Evolutionary conservation across 1,140 invertebrate species (phyloP).

Genomic region (Caerostris darwini): DNA sequence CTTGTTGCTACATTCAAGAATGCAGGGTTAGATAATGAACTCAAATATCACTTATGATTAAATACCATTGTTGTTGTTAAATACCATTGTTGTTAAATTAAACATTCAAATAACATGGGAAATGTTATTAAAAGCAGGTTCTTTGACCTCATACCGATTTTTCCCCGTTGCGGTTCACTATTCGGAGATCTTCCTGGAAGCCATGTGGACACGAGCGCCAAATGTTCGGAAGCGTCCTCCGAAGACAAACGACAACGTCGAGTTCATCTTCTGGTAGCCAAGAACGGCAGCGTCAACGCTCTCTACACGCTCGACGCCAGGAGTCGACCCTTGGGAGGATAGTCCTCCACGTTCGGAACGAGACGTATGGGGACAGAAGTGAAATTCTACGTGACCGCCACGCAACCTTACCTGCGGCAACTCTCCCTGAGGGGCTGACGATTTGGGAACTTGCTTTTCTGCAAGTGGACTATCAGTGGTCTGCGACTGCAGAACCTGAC

Average conservation of each 20-base stretch:
- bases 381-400: not conserved
- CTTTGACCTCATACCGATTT: too few species aligned
- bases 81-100: too few species aligned
- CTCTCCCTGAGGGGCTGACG: slow-evolving; percentile 35
- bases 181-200: slow-evolving; percentile 80
- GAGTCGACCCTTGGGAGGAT: not conserved
- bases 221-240: slow-evolving; percentile 87
- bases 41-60: too few species aligned
- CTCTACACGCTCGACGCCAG: slow-evolving; percentile 78
- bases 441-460: slow-evolving; percentile 78
- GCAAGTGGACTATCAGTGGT: slow-evolving; percentile 89
- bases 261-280: slow-evolving; percentile 93
- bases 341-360: slow-evolving; percentile 74
- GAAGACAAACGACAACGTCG: slow-evolving; percentile 87
- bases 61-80: too few species aligned
- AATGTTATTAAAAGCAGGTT: too few species aligned
- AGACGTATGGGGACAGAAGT: slow-evolving; percentile 32
- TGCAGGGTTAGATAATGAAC: too few species aligned
- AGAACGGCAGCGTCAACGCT: slow-evolving; percentile 80
- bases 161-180: not conserved
- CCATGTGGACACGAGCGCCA: slow-evolving; percentile 89
- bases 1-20: too few species aligned
- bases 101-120: too few species aligned
- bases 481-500: slow-evolving; percentile 91
- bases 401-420: slow-evolving; percentile 41